These are phyloP conservation scores for Liopterus haemorrhoidalis DNA, from an alignment of 2,888 invertebrate species.

Conservation along the genomic window DNA sequence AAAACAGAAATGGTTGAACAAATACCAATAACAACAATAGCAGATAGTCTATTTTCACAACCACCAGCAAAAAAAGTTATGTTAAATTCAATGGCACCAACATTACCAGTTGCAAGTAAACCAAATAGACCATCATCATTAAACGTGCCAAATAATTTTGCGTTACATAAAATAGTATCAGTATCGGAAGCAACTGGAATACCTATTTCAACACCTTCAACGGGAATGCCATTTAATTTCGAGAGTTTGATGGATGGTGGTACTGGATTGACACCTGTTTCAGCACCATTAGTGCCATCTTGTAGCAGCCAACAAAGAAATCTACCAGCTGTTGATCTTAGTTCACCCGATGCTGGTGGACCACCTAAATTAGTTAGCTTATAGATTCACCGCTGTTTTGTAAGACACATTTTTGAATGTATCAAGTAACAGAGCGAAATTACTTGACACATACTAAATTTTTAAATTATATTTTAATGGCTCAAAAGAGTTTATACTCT, in stretches of 20 bases:
- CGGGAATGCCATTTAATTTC: constrained; percentile 82
- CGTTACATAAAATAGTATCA: constrained; percentile 44
- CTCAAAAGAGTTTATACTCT: too few relatives aligned
- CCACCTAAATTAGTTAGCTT: constrained; percentile 77
- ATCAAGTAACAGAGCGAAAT: too few relatives aligned
- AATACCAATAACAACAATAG: constrained; percentile 39
- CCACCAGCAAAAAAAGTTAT: constrained; percentile 41
- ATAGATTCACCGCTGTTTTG: too few relatives aligned
- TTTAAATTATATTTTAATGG: too few relatives aligned
- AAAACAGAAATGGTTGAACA: constrained; percentile 53
- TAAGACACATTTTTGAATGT: too few relatives aligned
- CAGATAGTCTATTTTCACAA: constrained; percentile 45
- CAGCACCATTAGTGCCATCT: constrained; percentile 60
- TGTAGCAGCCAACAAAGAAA: constrained; percentile 74
- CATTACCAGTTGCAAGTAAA: constrained; percentile 43
- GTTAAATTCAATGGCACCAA: constrained; percentile 38
- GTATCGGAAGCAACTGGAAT: constrained; percentile 68
- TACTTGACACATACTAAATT: too few relatives aligned
- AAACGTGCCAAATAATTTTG: constrained; percentile 55
- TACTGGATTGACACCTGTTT: constrained; percentile 84
- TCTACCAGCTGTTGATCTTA: constrained; percentile 58
- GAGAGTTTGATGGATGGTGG: constrained; percentile 91
- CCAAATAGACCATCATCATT: constrained; percentile 69
- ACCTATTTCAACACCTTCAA: constrained; percentile 81
- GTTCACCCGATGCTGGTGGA: constrained; percentile 68